Percentiles rank a stretch among this genome's conserved stretches.
Evolutionary conservation across 1,140 invertebrate genomes (phyloP).

Genomic region (Agraylea sexmaculata): DNA sequence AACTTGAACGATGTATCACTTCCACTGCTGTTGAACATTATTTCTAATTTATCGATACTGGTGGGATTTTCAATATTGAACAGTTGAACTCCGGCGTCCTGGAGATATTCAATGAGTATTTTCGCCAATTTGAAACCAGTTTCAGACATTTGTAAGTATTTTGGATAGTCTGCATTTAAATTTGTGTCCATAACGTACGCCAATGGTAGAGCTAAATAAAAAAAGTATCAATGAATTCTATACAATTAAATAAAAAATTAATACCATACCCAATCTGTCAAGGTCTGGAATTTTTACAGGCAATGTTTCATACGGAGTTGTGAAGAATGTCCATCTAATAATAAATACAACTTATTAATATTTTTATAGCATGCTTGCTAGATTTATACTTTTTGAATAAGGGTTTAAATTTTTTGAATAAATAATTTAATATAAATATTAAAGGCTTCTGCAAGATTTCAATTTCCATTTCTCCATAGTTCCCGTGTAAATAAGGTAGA

Average conservation of each 20-base stretch:
- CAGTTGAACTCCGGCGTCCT: conserved; percentile 5
- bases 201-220: conserved; percentile 10
- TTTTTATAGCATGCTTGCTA: too few relatives aligned
- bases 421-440: too few relatives aligned
- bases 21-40: neutral
- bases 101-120: conserved; percentile 7
- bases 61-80: neutral
- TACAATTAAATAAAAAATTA: conserved; percentile 2
- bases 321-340: neutral
- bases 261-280: neutral
- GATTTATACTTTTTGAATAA: too few relatives aligned
- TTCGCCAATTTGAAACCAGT: conserved; percentile 11
- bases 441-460: too few relatives aligned
- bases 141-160: conserved; percentile 9
- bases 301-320: neutral
- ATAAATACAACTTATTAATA: neutral
- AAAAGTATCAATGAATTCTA: neutral
- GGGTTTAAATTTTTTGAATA: too few relatives aligned
- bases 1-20: conserved; percentile 6
- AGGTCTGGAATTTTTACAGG: neutral
- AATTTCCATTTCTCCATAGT: too few relatives aligned
- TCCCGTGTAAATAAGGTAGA: too few relatives aligned
- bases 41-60: neutral
- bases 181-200: neutral
- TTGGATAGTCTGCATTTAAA: conserved; percentile 4